These are phyloP conservation scores for Drosophila bocki DNA, from an alignment of 1,140 invertebrate genomes.

Conservation along the genomic window DNA sequence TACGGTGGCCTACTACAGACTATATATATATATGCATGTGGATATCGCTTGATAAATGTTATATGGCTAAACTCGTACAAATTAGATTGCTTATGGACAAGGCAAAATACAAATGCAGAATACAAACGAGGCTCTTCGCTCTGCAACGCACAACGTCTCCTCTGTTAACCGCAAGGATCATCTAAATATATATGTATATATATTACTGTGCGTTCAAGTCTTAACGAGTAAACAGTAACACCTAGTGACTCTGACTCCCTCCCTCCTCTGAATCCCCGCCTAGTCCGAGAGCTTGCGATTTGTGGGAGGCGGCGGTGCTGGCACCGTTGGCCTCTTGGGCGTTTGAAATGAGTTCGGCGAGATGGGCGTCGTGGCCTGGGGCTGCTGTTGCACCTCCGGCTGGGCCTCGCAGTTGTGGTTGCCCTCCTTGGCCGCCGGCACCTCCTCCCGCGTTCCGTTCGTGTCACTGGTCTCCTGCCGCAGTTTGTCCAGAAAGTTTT, in stretches of 20 bases:
- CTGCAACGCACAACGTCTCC: conserved; percentile 47
- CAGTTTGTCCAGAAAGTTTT: conserved; percentile 74
- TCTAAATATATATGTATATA: conserved; percentile 57
- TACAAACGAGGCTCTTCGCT: conserved; percentile 49
- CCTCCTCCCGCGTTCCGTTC: conserved; percentile 62
- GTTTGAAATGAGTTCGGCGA: conserved; percentile 81
- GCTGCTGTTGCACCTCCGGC: conserved; percentile 21
- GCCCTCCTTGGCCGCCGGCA: conserved; percentile 36
- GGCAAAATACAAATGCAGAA: conserved; percentile 81
- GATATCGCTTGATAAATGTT: conserved; percentile 59
- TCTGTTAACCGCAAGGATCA: conserved; percentile 34
- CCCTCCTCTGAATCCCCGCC: not conserved
- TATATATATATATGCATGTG: conserved; percentile 50
- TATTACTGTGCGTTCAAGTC: conserved; percentile 79
- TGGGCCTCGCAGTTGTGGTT: conserved; percentile 52
- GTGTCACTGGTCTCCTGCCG: conserved; percentile 70
- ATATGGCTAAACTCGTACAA: conserved; percentile 78
- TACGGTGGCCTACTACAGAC: conserved; percentile 65
- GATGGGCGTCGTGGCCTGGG: conserved; percentile 72
- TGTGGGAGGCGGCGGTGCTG: conserved; percentile 81
- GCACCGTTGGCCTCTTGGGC: conserved; percentile 80
- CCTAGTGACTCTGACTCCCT: conserved; percentile 53
- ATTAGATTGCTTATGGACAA: conserved; percentile 71
- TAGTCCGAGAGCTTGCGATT: conserved; percentile 68
- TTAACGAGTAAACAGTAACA: conserved; percentile 67